phyloP scores from a whole-genome alignment of 2,113 vertebrate species.

The Centropus unirufus region DNA sequence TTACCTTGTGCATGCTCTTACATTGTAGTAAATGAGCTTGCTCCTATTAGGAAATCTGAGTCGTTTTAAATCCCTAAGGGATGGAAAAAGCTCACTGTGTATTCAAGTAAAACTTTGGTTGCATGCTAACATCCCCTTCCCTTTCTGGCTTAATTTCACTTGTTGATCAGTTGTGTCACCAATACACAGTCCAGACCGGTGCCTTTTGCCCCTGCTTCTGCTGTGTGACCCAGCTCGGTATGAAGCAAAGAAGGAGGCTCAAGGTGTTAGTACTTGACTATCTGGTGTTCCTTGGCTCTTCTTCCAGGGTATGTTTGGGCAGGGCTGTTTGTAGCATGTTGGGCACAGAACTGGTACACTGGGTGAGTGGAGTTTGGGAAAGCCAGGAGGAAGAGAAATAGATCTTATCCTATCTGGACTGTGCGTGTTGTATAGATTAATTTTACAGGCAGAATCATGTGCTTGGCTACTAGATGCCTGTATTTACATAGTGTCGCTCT shows the following conservation, averaged over 20 bases:
- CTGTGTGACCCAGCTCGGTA: background rate
- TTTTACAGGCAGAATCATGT: background rate
- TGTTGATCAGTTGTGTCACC: background rate
- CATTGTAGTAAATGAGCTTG: background rate
- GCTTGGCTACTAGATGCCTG: background rate
- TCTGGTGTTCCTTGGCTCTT: background rate
- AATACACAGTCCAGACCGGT: background rate
- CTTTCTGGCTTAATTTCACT: background rate
- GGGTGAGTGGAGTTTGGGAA: background rate
- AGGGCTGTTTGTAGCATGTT: background rate
- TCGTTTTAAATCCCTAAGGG: background rate
- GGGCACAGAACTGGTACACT: background rate
- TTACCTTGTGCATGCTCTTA: background rate
- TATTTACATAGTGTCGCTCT: background rate
- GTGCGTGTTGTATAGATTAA: background rate
- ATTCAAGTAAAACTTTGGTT: conserved; percentile 24
- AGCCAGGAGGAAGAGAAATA: background rate
- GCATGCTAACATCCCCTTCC: background rate
- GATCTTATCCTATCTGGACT: background rate
- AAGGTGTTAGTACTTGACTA: background rate
- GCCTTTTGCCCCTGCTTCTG: background rate
- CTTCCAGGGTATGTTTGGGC: background rate
- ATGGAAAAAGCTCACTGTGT: background rate
- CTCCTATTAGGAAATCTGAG: conserved; percentile 12
- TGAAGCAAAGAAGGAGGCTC: background rate